Base-by-base conservation (phyloP, 2,113 vertebrate genomes). In the Clarias gariepinus region DNA sequence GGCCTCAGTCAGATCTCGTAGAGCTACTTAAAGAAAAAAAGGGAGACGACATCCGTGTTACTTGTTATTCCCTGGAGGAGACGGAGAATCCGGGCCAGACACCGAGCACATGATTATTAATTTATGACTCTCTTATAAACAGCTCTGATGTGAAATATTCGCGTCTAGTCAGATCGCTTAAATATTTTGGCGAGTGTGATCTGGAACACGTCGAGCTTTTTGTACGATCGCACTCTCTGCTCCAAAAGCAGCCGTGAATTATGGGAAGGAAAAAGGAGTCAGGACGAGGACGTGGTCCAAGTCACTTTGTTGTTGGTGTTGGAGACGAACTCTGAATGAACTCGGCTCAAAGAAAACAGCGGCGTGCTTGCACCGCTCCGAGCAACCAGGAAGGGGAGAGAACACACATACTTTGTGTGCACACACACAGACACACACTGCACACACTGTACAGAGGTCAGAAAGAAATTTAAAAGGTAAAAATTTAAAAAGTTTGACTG, bases 251-350 rank as follows among this genome's bases (percentile, higher is more conserved):
- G 93, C 93, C 93, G 93, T 92, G 91, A 94, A 92, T 89, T 93
- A 93, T 94, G 93, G 93, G 95, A 94, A 93, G 92, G 91, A 85
- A 83, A 86, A 84, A 85, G 83, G 64, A 61, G 84, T 81, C 76
- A 94, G 94, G 94, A 96, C 94, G 96, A 95, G 94, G 96, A 97
- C 97, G 96, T 97, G 95, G 96, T 97, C 97, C 97, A 96, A 96
- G 95, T 96, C 95, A 97, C 96, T 97, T 96, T 97, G 96, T 97
- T 96, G 96, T 93, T 95, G 95, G 93, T 96, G 94, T 93, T 95
- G 96, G 96, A 96, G 96, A 96, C 95, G 97, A 99, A 99, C 98
- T 99, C 95, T 97, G 95, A 94, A 95, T 99, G 98, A 99, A 99
- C 98, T 95, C 96, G 85, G 87, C 93, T 94, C 92, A 94, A 94